A percentile compares a stretch with the other conserved stretches of the same genome.
Conservation (phyloP, 2,797 vertebrate species). For the Pantherophis vulpinus region DNA sequence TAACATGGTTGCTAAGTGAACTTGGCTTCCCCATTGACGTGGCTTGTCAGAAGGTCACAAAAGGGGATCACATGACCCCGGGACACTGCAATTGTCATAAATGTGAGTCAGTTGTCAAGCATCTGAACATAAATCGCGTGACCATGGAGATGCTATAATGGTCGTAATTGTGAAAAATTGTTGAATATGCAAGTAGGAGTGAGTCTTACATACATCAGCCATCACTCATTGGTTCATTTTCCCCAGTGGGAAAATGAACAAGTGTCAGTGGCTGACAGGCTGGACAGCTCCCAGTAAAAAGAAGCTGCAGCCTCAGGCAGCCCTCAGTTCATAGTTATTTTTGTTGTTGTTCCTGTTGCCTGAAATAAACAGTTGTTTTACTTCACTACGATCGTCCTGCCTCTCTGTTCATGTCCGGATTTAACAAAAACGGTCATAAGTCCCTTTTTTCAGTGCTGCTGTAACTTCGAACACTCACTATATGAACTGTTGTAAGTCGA, state of each 20-base stretch:
- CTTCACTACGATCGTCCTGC: no score
- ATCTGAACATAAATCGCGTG: neutral
- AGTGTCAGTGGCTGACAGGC: no score
- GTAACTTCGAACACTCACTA: neutral
- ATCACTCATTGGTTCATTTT: no score
- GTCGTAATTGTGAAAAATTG: neutral
- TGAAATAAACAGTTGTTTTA: no score
- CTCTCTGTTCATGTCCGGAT: no score
- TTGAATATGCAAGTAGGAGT: no score
- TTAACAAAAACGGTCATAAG: neutral
- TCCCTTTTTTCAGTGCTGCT: neutral
- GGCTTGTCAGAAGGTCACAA: neutral
- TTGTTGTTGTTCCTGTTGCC: no score
- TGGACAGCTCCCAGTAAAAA: no score
- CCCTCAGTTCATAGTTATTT: no score
- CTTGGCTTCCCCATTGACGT: neutral
- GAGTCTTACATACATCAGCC: no score
- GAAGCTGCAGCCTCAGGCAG: no score
- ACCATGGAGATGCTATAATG: neutral
- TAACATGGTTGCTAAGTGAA: neutral
- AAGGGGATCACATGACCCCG: neutral
- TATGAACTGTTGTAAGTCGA: neutral
- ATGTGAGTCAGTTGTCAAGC: neutral
- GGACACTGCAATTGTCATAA: neutral
- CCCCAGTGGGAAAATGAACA: no score